Base-by-base conservation (phyloP, 1,140 invertebrate species). In the Aphelinus certus region DNA sequence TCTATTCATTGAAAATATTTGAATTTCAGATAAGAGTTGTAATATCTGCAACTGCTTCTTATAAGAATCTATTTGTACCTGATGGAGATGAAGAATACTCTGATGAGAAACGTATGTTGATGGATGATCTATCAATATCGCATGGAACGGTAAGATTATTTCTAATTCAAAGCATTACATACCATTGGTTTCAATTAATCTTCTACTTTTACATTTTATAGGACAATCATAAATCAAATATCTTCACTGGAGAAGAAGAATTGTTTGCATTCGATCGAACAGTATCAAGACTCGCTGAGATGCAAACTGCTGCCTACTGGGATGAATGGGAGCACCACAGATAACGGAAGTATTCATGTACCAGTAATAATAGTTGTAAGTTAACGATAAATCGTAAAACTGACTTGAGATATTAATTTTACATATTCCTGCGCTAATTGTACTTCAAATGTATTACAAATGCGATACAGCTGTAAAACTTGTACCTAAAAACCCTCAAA, bases 161-260 rank as follows among this genome's bases (percentile, higher is more conserved):
- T 76, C 73, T 43, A 76, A 66, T 66, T 53, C 6, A 53, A 53
- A 6, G 51, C 4, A 53, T 55, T 71, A 9, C 51, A 53, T 53
- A 53, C 9, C 9, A 53, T 53, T 53, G 51, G 51, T 4, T 53
- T 53, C 9, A 53, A 6, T 9, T 53, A 53, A 63, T 77, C 64
- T 77, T 68, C 26, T 26, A 26, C 26, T 26, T 26, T 26, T 26
- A 26, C 26, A 26, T 26, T 82, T 88, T 86, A 56, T 81, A 95
- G 91, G 88, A 93, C 80, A 86, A 92, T 81, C 88, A 91, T 55
- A 89, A 90, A 75, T 93, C 96, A 5, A 97, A 94, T 83, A 94
- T 99, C 79, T 99, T 99, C 82, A 98, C 96, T 46, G 97, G 97
- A 0, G 96, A 98, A 84, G 98, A 99, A 87, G 98, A 99, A 89